Conservation (phyloP, 2,113 vertebrate genomes). For the Epinephelus moara region DNA sequence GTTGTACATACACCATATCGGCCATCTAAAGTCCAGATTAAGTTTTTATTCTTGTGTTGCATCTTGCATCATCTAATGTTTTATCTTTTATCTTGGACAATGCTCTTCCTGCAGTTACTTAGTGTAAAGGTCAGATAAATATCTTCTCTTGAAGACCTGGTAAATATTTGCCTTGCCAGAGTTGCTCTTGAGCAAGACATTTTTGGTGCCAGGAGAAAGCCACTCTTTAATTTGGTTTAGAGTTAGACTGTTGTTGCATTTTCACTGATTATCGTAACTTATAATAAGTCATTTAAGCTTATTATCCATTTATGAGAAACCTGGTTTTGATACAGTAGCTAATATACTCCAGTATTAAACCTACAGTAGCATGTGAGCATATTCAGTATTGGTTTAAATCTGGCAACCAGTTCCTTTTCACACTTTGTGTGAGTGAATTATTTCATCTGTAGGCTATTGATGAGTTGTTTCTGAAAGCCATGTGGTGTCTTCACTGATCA, state of each 20-base stretch:
- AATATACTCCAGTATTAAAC: not conserved
- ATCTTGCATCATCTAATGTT: not conserved
- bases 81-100: not conserved
- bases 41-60: not conserved
- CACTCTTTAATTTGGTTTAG: not conserved
- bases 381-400: not conserved
- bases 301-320: slow-evolving; percentile 30
- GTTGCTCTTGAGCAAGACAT: not conserved
- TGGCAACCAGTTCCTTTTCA: not conserved
- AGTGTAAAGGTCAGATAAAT: not conserved
- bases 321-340: not conserved
- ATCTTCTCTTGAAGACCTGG: too few species aligned
- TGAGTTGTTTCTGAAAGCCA: not conserved
- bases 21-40: too few species aligned
- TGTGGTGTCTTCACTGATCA: not conserved
- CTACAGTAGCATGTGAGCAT: not conserved
- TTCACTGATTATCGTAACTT: slow-evolving; percentile 2
- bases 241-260: not conserved
- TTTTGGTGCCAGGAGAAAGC: not conserved
- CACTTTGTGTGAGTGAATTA: not conserved
- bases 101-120: not conserved
- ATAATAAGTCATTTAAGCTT: slow-evolving; percentile 27
- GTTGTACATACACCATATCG: too few species aligned
- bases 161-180: not conserved
- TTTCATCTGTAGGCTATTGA: not conserved